Base-by-base conservation (phyloP, 1,140 invertebrate species). In the Meteorus sp. region DNA sequence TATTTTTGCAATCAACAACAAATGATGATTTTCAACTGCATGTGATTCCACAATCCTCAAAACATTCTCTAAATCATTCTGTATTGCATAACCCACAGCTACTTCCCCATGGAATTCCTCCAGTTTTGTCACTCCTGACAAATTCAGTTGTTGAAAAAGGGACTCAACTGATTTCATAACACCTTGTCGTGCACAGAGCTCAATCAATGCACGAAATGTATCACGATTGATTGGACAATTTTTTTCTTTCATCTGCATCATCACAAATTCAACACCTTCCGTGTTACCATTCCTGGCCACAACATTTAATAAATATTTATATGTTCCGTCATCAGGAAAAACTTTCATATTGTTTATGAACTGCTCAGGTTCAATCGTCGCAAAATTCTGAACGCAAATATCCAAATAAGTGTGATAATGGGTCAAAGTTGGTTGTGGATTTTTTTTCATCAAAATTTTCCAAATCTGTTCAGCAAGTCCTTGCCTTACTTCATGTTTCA, bases 1-100 rank as follows among this genome's bases (percentile, higher is more conserved):
- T 39, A 70, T 72, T 51, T 81, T 80, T 0, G 84, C 70, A 59
- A 86, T 78, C 7, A 80, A 74, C 74, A 85, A 77, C 19, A 84
- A 67, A 65, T 85, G 75, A 3, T 45, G 7, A 62, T 63, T n/a
- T 63, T 66, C 25, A 31, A 77, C 13, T 56, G 64, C 11, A 35
- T 20, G 1, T 59, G 70, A 23, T 66, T 68, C 11, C 59, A 68
- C 59, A 79, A 64, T 61, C 71, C 74, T 29, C 64, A 70, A 22
- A 3, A 85, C 29, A 1, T 68, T 61, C 9, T 78, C 70, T 17
- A 76, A 67, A 58, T 84, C 75, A 19, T 82, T 81, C 9, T 74
- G 77, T 64, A 71, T 80, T 13, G 81, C 83, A 56, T 80, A 79
- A 4, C 75, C 79, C 54, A 73, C 68, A 0, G 80, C 68, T 8